Base-by-base conservation (phyloP, 2,888 invertebrate species). In the Harmothoe impar region DNA sequence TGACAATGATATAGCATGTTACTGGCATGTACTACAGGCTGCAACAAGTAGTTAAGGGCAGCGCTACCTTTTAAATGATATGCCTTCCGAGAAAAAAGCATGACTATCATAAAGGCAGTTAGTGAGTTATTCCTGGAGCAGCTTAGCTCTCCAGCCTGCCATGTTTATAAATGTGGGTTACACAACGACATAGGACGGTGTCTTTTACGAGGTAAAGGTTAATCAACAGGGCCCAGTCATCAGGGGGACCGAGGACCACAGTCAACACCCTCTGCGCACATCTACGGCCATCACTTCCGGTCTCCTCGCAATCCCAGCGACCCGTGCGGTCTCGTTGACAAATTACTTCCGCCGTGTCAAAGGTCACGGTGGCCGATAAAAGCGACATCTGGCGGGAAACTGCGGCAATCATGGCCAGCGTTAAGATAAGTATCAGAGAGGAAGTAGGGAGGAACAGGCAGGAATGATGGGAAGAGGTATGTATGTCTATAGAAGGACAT, bases 221-320 rank as follows among this genome's bases (percentile, higher is more conserved):
- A 72, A 72, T 72, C 72, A 72, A 72, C 29, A 1, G n/a, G 17
- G 15, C 29, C 29, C 3, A 3, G 31, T 72, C 72, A 25, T 15
- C 29, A 29, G 7, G 62, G 72, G 31, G 72, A 29, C 20, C 29
- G 29, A 29, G 72, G 5, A 72, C 5, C 29, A 15, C 72, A 15
- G 72, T 72, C 29, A 72, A 72, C 72, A 72, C 72, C 72, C 72
- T 72, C 29, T 72, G 72, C 29, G 72, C 72, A 72, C 25, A 25
- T 29, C 29, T 25, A 15, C 1, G 72, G n/a, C 72, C 72, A 72
- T 72, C 72, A 29, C 72, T 72, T 72, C 72, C 72, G 72, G 72
- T 72, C 72, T 72, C 72, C n/a, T 29, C 31, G 25, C 31, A 29
- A 29, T 29, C 29, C 29, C 29, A 15, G 15, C 29, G 25, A 72